Evolutionary conservation across 2,888 invertebrate genomes (phyloP), one percentile per base, ranked within the genome.

Genomic region (Napeogenes inachia): DNA sequence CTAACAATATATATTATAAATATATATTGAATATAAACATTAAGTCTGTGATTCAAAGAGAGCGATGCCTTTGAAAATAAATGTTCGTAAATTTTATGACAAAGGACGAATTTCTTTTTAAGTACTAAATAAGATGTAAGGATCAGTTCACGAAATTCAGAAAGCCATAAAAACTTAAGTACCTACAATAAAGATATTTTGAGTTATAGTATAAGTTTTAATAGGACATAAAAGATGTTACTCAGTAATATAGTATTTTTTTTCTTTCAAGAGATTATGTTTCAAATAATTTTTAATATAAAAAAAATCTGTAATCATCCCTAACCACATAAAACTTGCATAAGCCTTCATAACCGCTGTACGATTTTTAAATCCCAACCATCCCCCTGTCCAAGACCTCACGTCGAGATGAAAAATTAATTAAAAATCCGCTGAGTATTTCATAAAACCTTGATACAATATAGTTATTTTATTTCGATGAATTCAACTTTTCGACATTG

Each of bases 321-420:
- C 50, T 10, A 4, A 50, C 50, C 50, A 30, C 30, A 50, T 30
- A 30, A 30, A 50, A 50, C 47, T 47, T 56, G 45, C 45, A 56
- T 35, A 56, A 56, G 12, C 38, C 21, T 13, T 56, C 13, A 12
- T 21, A n/a, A 38, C 38, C 12, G n/a, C 33, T 42, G 35, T 33
- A 56, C 54, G 38, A 59, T 63, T 61, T 66, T 59, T 58, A 57
- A 57, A 10, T n/a, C 30, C 50, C 61, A 54, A 61, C 62, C 50
- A 53, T 13, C 46, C 21, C 13, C 42, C 38, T 21, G 32, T 54
- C 56, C 56, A 58, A 47, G 56, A 47, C 57, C 59, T 59, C 59
- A 57, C 54, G 33, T 54, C 35, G 58, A 64, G 60, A 62, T 68
- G 63, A 65, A 62, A 68, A 61, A 68, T 67, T 67, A 65, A 67